These are phyloP conservation scores for Axis porcinus DNA, from an alignment of 2,113 vertebrate genomes.

Conservation along the genomic window DNA sequence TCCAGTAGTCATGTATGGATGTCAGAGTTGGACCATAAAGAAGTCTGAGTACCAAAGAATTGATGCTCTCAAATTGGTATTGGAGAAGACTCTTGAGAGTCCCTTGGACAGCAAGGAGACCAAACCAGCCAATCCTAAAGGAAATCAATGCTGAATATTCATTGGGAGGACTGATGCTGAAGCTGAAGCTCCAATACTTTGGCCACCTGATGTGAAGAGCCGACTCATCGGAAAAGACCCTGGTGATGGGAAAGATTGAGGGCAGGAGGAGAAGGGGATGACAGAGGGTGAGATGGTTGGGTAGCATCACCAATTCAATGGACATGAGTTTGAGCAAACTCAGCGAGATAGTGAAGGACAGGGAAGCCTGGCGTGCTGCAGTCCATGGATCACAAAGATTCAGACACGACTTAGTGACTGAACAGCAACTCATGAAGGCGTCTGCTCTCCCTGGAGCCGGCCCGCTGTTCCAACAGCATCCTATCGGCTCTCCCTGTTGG, in stretches of 20 bases:
- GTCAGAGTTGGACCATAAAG: neutral
- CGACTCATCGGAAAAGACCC: neutral
- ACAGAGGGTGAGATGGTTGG: neutral
- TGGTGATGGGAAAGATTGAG: neutral
- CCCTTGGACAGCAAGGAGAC: neutral
- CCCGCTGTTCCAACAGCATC: neutral
- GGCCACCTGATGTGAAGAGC: neutral
- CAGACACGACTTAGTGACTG: neutral
- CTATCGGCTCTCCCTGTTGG: neutral
- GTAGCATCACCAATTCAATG: neutral
- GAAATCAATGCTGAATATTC: neutral
- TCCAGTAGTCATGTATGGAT: neutral
- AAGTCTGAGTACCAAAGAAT: neutral
- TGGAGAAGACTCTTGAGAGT: neutral
- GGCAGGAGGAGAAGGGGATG: neutral
- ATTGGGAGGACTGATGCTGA: neutral
- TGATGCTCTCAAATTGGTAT: neutral
- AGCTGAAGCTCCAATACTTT: neutral
- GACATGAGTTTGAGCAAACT: neutral
- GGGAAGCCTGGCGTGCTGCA: neutral
- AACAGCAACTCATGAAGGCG: accelerated
- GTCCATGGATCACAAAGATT: neutral
- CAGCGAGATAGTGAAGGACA: neutral
- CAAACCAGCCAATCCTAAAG: neutral
- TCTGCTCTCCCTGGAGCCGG: neutral